Percentiles rank a stretch among this genome's conserved stretches.
These are phyloP conservation scores for Cassiopea andromeda DNA, from an alignment of 30 jellyfish, hydroid and myxozoan genomes.

Conservation along the genomic window DNA sequence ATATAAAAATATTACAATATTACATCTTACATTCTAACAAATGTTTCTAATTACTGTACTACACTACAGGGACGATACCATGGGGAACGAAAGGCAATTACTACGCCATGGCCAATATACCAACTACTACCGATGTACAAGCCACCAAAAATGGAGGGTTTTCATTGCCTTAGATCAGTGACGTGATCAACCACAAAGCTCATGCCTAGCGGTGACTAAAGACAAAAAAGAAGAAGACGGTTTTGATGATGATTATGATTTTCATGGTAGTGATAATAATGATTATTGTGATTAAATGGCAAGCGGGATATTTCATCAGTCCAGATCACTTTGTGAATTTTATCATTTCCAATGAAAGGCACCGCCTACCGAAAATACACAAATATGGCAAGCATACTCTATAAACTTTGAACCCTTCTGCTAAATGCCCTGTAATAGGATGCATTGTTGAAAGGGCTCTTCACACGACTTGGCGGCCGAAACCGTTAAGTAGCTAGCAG, in stretches of 20 bases:
- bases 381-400: neutral
- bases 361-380: neutral
- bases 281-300: neutral
- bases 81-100: too few species aligned
- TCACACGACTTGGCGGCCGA: conserved; percentile 20
- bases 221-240: neutral
- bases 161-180: too few species aligned
- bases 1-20: too few species aligned
- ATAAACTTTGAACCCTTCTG: neutral
- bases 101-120: too few species aligned
- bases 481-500: conserved; percentile 12
- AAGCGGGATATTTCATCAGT: neutral
- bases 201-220: neutral
- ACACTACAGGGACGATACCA: too few species aligned
- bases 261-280: neutral
- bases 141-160: too few species aligned
- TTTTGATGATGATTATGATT: neutral
- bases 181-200: too few species aligned
- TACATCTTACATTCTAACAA: too few species aligned
- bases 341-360: neutral
- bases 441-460: conserved; percentile 3
- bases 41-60: too few species aligned
- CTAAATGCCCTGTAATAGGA: conserved; percentile 6
- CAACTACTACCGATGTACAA: too few species aligned
- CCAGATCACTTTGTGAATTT: neutral